Base-by-base conservation (phyloP, 2,113 vertebrate species). In the Mus pahari region DNA sequence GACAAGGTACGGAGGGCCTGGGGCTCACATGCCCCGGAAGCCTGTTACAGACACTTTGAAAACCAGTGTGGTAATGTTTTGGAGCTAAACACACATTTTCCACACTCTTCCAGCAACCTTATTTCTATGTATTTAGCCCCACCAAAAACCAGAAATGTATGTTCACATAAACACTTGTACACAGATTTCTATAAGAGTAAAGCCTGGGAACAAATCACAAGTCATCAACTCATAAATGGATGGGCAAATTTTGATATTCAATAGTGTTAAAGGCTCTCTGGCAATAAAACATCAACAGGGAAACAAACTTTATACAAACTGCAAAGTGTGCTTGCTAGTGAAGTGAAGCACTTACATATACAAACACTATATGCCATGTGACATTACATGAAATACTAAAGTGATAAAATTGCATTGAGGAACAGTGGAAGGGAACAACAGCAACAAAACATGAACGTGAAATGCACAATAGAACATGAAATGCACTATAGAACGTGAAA, bases 251-350 rank as follows among this genome's bases (percentile, higher is more conserved):
- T 13, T 94, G 22, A 89, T 62, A 82, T 48, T 10, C 17, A 36
- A 62, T 14, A 66, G 22, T 88, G 77, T 28, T 66, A 79, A 91
- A 78, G 71, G 31, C 64, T 94, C 90, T 50, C 14, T 70, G 95
- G 31, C 53, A 81, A 91, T 33, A 96, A 93, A 94, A 45, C 92
- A 91, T 36, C 94, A 94, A 96, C 26, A 45, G 36, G 55, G 7
- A 86, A 12, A 94, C 26, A 86, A 12, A 94, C 26, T n/a, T 73
- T 7, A 28, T 26, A 73, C 33, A 33, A 94, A 91, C 48, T 93
- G 50, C 90, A 86, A 96, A 89, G 81, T 64, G 60, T 82, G 42
- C 53, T 42, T 82, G 50, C 53, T 42, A 71, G 20, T 64, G 26
- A 86, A 77, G n/a, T 58, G 16, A 45, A 90, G 89, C 73, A 89